Evolutionary conservation across 2,888 invertebrate species (phyloP).

Genomic region (Alloscopus bannaensis): DNA sequence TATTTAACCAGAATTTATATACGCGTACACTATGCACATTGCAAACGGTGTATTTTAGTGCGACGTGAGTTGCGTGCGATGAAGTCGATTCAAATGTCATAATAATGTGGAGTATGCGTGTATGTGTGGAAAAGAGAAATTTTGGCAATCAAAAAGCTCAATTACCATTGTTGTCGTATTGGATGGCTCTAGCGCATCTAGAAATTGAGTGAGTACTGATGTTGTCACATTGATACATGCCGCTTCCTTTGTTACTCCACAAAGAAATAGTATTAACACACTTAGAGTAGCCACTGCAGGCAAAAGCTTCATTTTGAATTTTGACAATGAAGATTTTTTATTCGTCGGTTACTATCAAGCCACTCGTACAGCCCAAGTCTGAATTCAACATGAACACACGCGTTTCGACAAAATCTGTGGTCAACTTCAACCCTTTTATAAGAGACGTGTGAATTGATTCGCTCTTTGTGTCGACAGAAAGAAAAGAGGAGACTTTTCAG

Average conservation of each 20-base stretch:
- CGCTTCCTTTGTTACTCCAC: conserved; percentile 33
- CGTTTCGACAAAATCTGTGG: not conserved
- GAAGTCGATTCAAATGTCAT: not conserved
- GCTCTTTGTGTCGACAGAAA: conserved; percentile 4
- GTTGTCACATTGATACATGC: conserved; percentile 25
- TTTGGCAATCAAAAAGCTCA: conserved; percentile 23
- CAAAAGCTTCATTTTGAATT: conserved; percentile 45
- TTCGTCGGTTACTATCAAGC: conserved; percentile 23
- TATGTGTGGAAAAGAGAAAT: conserved; percentile 17
- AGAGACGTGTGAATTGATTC: conserved; percentile 27
- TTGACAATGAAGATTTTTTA: conserved; percentile 12
- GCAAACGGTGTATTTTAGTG: too few relatives aligned
- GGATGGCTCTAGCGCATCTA: not conserved
- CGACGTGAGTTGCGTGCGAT: too few relatives aligned
- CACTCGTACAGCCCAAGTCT: conserved; percentile 9
- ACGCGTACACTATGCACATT: too few relatives aligned
- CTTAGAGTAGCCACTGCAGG: conserved; percentile 25
- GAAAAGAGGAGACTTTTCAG: not conserved
- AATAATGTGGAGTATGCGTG: not conserved
- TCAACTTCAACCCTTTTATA: conserved; percentile 5
- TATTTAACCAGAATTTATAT: too few relatives aligned
- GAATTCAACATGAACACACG: conserved; percentile 15
- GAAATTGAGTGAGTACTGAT: not conserved
- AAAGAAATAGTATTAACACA: conserved; percentile 49
- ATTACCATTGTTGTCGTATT: conserved; percentile 40